Evolutionary conservation across 2,797 vertebrate genomes (phyloP).

Genomic region (Salarias fasciatus): DNA sequence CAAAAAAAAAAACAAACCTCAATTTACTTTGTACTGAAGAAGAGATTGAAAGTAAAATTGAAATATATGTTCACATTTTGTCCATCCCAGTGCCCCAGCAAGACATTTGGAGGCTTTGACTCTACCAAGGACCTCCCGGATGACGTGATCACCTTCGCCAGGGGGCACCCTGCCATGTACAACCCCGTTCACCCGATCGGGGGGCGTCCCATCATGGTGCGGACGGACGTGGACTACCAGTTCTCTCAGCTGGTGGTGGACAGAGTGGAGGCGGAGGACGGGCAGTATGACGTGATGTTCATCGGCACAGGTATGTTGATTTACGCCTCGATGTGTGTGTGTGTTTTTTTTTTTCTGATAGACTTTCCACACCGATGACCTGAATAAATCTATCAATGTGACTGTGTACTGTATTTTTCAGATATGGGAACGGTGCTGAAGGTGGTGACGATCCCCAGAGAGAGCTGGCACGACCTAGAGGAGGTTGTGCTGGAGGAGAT

Average conservation of each 20-base stretch:
- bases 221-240: slow-evolving; percentile 97
- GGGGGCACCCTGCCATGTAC: slow-evolving; percentile 98
- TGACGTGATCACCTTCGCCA: slow-evolving; percentile 96
- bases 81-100: slow-evolving; percentile 91
- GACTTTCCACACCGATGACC: too few relatives aligned
- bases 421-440: slow-evolving; percentile 96
- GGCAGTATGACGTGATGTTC: slow-evolving; percentile 98
- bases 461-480: slow-evolving; percentile 97
- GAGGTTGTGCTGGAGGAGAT: slow-evolving; percentile 98
- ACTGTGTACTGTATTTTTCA: slow-evolving; percentile 65
- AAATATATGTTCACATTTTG: neutral
- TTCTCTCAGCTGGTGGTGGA: slow-evolving; percentile 98
- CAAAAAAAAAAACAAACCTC: too few relatives aligned
- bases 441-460: slow-evolving; percentile 96
- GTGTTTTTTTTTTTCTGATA: neutral
- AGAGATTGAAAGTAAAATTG: too few relatives aligned
- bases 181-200: slow-evolving; percentile 94
- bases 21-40: too few relatives aligned
- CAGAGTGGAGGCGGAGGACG: slow-evolving; percentile 96
- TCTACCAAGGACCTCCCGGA: slow-evolving; percentile 98
- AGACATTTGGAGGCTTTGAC: slow-evolving; percentile 98
- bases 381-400: too few relatives aligned
- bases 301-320: slow-evolving; percentile 92
- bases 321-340: neutral
- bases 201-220: slow-evolving; percentile 94